phyloP scores from a whole-genome alignment of 2,888 invertebrate genomes.

The Noctua pronuba region DNA sequence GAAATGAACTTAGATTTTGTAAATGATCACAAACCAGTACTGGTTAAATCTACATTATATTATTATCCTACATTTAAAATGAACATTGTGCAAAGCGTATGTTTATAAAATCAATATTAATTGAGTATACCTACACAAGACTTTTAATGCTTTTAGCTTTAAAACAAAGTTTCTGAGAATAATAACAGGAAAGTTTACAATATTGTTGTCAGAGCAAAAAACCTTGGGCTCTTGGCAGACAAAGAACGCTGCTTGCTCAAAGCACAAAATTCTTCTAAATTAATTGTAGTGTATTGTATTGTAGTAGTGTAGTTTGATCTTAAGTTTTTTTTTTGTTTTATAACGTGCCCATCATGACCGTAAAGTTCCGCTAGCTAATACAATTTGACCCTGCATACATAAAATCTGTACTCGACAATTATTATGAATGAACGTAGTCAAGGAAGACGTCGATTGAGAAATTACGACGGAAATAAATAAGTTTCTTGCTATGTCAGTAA shows the following conservation, averaged over 20 bases:
- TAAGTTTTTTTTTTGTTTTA: too few species aligned
- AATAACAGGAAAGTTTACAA: conserved; percentile 50
- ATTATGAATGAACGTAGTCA: conserved; percentile 12
- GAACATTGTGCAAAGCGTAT: background rate
- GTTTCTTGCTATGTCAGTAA: conserved; percentile 22
- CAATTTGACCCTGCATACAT: background rate
- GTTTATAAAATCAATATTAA: conserved; percentile 16
- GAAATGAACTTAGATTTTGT: background rate
- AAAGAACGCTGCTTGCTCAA: background rate
- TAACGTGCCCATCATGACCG: too few species aligned
- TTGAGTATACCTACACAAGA: too few species aligned
- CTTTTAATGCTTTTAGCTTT: background rate
- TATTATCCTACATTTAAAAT: background rate
- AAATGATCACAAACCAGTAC: background rate
- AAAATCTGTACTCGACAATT: background rate
- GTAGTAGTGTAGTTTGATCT: too few species aligned
- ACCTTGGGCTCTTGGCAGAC: conserved; percentile 19
- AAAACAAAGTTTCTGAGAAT: conserved; percentile 47
- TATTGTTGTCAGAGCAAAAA: conserved; percentile 13
- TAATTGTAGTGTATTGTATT: too few species aligned
- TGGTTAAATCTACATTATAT: background rate
- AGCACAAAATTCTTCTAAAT: background rate
- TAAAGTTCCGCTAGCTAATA: too few species aligned
- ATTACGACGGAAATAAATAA: conserved; percentile 34
- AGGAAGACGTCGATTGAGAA: conserved; percentile 19